A percentile compares a stretch with the other conserved stretches of the same genome.
phyloP scores from a whole-genome alignment of 2,888 invertebrate genomes.

The Chrysopilus asiliformis region DNA sequence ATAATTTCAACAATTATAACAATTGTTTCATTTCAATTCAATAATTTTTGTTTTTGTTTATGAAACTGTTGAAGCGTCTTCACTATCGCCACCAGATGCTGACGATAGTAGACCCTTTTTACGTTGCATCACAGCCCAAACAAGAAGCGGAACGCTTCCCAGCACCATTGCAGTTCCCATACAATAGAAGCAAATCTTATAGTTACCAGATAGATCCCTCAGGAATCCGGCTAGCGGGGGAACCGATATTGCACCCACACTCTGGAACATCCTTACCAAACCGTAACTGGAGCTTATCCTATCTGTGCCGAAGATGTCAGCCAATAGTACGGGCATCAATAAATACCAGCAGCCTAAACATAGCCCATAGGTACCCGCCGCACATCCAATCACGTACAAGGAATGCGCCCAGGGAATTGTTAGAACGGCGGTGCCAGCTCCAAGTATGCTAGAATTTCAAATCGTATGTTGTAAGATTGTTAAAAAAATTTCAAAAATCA shows the following conservation, averaged over 20 bases:
- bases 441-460: slow-evolving; percentile 43
- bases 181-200: slow-evolving; percentile 57
- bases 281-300: slow-evolving; percentile 64
- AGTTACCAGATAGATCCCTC: slow-evolving; percentile 56
- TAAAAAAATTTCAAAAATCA: too few species aligned
- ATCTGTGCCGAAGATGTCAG: slow-evolving; percentile 60
- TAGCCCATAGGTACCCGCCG: slow-evolving; percentile 54
- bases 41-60: too few species aligned
- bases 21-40: too few species aligned
- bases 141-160: slow-evolving; percentile 51
- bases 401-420: slow-evolving; percentile 50
- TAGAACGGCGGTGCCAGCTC: slow-evolving; percentile 54
- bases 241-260: slow-evolving; percentile 56
- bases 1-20: too few species aligned
- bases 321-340: slow-evolving; percentile 56
- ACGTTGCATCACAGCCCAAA: slow-evolving; percentile 31
- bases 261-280: slow-evolving; percentile 62
- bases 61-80: slow-evolving; percentile 27
- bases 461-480: slow-evolving; percentile 1
- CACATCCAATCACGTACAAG: slow-evolving; percentile 50
- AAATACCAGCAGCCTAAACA: slow-evolving; percentile 67
- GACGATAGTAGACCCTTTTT: slow-evolving; percentile 22
- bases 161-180: slow-evolving; percentile 66
- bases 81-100: slow-evolving; percentile 25
- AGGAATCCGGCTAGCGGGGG: slow-evolving; percentile 57